A percentile compares a stretch with the other conserved stretches of the same genome.
These are phyloP conservation scores for Porites cylindrica DNA, from an alignment of 92 coral and sea anemone genomes.

Conservation along the genomic window DNA sequence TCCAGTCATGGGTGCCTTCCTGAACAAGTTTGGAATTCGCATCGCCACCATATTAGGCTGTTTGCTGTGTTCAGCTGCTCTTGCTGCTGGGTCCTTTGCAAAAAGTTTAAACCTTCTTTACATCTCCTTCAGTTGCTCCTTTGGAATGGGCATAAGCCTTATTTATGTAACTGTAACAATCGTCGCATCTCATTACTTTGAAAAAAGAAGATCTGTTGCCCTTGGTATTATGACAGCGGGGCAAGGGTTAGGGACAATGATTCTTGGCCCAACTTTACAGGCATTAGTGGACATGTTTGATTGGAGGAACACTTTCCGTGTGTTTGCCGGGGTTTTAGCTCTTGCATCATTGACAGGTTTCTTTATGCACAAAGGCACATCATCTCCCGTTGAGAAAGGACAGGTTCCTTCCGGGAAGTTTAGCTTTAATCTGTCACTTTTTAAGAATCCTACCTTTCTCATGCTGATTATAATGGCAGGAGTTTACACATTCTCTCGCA, in stretches of 20 bases:
- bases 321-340: slow-evolving; percentile 34
- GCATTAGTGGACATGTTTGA: slow-evolving; percentile 35
- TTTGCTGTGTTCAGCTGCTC: slow-evolving; percentile 7
- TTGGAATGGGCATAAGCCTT: slow-evolving; percentile 34
- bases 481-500: slow-evolving; percentile 19
- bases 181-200: slow-evolving; percentile 37
- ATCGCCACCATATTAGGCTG: slow-evolving; percentile 7
- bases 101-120: slow-evolving; percentile 17
- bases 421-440: not conserved
- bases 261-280: slow-evolving; percentile 49
- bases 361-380: not conserved
- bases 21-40: slow-evolving; percentile 27
- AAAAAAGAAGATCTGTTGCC: slow-evolving; percentile 46
- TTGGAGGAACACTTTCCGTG: slow-evolving; percentile 63
- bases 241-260: slow-evolving; percentile 49
- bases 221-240: slow-evolving; percentile 55
- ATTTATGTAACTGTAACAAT: slow-evolving; percentile 30
- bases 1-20: slow-evolving; percentile 46
- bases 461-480: not conserved
- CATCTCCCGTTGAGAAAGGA: not conserved
- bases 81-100: slow-evolving; percentile 14
- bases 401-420: not conserved
- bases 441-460: slow-evolving; percentile 1
- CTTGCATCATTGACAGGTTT: slow-evolving; percentile 19
- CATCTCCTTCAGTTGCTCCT: slow-evolving; percentile 52